Conservation (phyloP, 2,888 invertebrate genomes). For the Lottia gigantea region DNA sequence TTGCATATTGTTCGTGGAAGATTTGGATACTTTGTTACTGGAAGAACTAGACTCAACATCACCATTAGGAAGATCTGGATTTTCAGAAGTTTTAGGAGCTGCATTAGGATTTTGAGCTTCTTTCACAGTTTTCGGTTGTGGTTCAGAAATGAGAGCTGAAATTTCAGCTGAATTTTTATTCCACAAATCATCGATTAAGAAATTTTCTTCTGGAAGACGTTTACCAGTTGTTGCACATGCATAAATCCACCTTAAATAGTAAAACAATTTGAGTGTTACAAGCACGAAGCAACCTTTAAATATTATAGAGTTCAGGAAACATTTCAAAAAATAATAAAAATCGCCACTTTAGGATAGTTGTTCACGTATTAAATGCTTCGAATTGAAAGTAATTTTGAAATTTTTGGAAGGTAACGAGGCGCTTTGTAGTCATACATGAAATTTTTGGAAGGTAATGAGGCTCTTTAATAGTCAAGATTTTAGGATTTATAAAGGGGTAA, state of each 20-base stretch:
- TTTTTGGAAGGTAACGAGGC: too few species aligned
- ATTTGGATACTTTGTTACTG: slow-evolving; percentile 7
- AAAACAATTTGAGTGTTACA: not conserved
- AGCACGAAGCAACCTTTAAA: too few species aligned
- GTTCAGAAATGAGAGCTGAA: not conserved
- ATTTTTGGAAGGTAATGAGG: too few species aligned
- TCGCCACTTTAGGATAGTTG: too few species aligned
- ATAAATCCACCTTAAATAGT: slow-evolving; percentile 76
- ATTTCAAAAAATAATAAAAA: too few species aligned
- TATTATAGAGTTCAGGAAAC: too few species aligned
- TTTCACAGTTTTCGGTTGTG: not conserved
- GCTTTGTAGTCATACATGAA: too few species aligned
- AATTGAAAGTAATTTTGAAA: too few species aligned
- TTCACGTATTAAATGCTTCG: too few species aligned
- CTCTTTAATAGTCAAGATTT: too few species aligned
- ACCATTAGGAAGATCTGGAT: not conserved
- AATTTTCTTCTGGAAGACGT: slow-evolving; percentile 70
- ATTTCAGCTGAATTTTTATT: slow-evolving; percentile 5
- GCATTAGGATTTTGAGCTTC: not conserved
- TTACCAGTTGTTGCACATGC: slow-evolving; percentile 75
- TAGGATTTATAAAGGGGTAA: too few species aligned
- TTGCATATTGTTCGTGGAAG: slow-evolving; percentile 18
- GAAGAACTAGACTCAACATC: not conserved
- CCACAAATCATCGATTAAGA: slow-evolving; percentile 42
- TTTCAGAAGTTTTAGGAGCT: not conserved